phyloP scores from a whole-genome alignment of 2,113 vertebrate species.

The Bungarus multicinctus region DNA sequence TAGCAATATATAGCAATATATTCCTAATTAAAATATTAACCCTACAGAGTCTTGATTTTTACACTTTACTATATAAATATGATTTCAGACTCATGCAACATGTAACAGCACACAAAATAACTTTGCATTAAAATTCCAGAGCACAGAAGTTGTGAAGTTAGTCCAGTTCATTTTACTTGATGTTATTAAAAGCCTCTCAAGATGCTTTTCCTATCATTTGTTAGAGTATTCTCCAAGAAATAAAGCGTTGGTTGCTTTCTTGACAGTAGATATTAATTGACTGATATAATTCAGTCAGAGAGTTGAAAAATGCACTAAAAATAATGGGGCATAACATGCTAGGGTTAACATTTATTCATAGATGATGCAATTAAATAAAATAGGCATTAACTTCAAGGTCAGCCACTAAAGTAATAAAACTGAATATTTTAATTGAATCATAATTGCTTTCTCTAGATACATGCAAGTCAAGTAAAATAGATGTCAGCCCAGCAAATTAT shows the following conservation, averaged over 20 bases:
- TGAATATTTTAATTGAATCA: slow-evolving; percentile 80
- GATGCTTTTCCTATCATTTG: slow-evolving; percentile 47
- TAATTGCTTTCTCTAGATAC: slow-evolving; percentile 78
- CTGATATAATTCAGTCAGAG: slow-evolving; percentile 61
- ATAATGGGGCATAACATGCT: slow-evolving; percentile 76
- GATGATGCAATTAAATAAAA: slow-evolving; percentile 78
- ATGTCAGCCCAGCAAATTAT: slow-evolving; percentile 74
- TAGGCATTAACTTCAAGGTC: slow-evolving; percentile 79
- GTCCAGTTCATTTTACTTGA: slow-evolving; percentile 40
- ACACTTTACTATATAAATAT: neutral
- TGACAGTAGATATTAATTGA: slow-evolving; percentile 65
- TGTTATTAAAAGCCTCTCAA: slow-evolving; percentile 55
- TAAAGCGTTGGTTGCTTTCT: slow-evolving; percentile 62
- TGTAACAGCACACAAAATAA: slow-evolving; percentile 49
- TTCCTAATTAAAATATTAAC: slow-evolving; percentile 36
- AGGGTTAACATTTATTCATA: slow-evolving; percentile 78
- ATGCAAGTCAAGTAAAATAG: slow-evolving; percentile 74
- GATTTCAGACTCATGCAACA: slow-evolving; percentile 43
- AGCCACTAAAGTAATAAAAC: slow-evolving; percentile 77
- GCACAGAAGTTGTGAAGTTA: slow-evolving; percentile 43
- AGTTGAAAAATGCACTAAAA: slow-evolving; percentile 72
- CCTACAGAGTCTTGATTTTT: slow-evolving; percentile 45
- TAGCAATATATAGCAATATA: slow-evolving; percentile 35
- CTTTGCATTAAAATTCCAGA: slow-evolving; percentile 60
- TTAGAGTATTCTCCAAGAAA: slow-evolving; percentile 51